Evolutionary conservation across 1,140 invertebrate genomes (phyloP), one percentile per base, ranked within the genome.

Genomic region (Hestina assimilis): DNA sequence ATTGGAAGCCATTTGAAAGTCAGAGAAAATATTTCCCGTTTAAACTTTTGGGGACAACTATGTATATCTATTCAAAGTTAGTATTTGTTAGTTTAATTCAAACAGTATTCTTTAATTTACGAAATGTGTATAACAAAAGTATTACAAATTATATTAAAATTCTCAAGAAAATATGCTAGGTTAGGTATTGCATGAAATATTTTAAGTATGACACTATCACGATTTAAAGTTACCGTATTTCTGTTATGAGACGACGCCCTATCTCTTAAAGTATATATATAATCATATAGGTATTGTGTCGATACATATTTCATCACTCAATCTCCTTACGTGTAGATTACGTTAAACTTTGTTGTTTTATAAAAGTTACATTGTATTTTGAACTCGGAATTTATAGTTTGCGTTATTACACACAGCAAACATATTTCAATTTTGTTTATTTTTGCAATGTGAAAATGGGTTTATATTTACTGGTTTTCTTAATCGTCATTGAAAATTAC

Each of bases 291-390:
- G n/a, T 77, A 73, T 72, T 67, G 69, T 51, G 57, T 11, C 57
- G 50, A 62, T 82, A 73, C 72, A 79, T 79, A 75, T 81, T 81
- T 74, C 66, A 74, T 72, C 60, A 70, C 72, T 73, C 69, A 77
- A 75, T 81, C 65, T 72, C 59, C 31, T 15, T n/a, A 15, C 31
- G 15, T 53, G 48, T 45, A 52, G 63, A 58, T 71, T 55, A 78
- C 58, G 70, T 69, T 72, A 69, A 15, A 15, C 12, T 14, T 35
- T 6, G 5, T 35, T 2, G 4, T 28, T 28, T 28, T 28, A 28
- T 28, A 28, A 28, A 28, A 35, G 31, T 7, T 35, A 35, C 31
- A 35, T 15, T 15, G 31, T 35, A 35, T 35, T 35, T 17, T 15
- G 14, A 35, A 14, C 15, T 35, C 9, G 14, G n/a, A n/a, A n/a